A percentile compares a stretch with the other conserved stretches of the same genome.
Conservation (phyloP, 1,140 invertebrate genomes). For the Drosophila littoralis region DNA sequence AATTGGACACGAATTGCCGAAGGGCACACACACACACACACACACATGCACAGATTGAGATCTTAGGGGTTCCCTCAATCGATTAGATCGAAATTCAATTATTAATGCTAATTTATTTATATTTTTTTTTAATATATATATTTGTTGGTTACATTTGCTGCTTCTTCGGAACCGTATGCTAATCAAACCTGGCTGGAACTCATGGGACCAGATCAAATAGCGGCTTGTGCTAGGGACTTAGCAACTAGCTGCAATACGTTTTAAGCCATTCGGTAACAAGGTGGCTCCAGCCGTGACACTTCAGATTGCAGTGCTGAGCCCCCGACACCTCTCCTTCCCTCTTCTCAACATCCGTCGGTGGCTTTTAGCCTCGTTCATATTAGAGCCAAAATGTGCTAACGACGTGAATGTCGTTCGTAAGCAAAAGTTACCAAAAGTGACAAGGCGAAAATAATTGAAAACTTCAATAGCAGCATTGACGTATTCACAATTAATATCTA, state of each 20-base stretch:
- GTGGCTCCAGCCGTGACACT: neutral
- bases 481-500: conserved; percentile 38
- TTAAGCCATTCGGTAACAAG: conserved; percentile 15
- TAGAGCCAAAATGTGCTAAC: conserved; percentile 30
- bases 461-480: conserved; percentile 34
- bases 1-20: conserved; percentile 13
- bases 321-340: neutral
- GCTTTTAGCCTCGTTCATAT: conserved; percentile 5
- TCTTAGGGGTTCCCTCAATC: conserved; percentile 9
- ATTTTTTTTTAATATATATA: neutral
- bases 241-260: neutral
- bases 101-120: conserved; percentile 11
- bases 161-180: neutral
- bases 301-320: conserved; percentile 1
- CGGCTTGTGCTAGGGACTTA: neutral
- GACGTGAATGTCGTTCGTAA: conserved; percentile 18
- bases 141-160: neutral
- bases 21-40: conserved; percentile 12
- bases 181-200: neutral
- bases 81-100: conserved; percentile 7
- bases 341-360: neutral
- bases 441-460: conserved; percentile 38
- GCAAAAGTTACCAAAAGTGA: conserved; percentile 25
- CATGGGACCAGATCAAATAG: neutral
- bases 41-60: neutral